Conservation (phyloP, 2,797 vertebrate genomes). For the Carcharodon carcharias region DNA sequence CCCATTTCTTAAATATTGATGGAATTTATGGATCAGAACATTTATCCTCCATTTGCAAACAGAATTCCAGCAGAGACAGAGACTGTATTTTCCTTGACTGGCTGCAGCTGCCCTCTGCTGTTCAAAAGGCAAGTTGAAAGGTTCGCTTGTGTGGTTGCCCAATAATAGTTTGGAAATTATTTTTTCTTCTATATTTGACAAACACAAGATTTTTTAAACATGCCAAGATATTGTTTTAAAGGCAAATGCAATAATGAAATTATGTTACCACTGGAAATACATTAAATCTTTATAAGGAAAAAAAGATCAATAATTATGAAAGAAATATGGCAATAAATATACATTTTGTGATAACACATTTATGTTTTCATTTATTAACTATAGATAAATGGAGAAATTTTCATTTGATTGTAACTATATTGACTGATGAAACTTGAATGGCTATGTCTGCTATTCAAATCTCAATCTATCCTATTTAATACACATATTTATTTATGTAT, state of each 20-base stretch:
- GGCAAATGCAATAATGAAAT: neutral
- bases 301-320: neutral
- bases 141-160: neutral
- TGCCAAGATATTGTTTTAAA: constrained; percentile 11
- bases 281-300: neutral
- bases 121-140: constrained; percentile 17
- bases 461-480: neutral
- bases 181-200: neutral
- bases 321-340: constrained; percentile 20
- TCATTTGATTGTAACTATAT: neutral
- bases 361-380: neutral
- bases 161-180: neutral
- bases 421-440: neutral
- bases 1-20: neutral
- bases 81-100: constrained; percentile 15
- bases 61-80: neutral
- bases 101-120: constrained; percentile 33
- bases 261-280: no score
- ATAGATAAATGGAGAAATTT: neutral
- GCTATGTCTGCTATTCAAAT: neutral
- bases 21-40: neutral
- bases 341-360: neutral
- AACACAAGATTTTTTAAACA: neutral
- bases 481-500: neutral
- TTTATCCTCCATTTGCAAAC: neutral